Evolutionary conservation across 2,888 invertebrate species (phyloP).

Genomic region (Calameuta idolon): DNA sequence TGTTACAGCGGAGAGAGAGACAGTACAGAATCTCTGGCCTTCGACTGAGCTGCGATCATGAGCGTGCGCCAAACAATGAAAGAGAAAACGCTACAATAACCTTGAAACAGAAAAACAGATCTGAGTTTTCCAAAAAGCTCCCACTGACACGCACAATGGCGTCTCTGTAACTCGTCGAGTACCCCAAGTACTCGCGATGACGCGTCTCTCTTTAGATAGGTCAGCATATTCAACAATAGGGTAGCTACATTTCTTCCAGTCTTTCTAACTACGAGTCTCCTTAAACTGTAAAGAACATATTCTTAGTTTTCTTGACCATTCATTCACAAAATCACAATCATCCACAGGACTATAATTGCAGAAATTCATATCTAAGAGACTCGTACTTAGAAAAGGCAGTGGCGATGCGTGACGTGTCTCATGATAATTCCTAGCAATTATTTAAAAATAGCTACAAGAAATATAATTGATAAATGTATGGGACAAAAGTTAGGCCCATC

Average conservation of each 20-base stretch:
- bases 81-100: slow-evolving; percentile 62
- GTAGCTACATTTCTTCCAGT: slow-evolving; percentile 48
- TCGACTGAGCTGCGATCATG: slow-evolving; percentile 67
- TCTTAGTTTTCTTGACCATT: background rate
- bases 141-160: slow-evolving; percentile 50
- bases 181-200: slow-evolving; percentile 52
- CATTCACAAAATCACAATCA: background rate
- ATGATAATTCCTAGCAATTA: background rate
- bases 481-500: background rate
- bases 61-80: slow-evolving; percentile 66
- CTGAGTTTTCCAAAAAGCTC: slow-evolving; percentile 60
- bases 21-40: slow-evolving; percentile 67
- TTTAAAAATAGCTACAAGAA: background rate
- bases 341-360: background rate
- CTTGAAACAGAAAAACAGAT: slow-evolving; percentile 61
- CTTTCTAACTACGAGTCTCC: slow-evolving; percentile 56
- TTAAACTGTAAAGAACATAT: background rate
- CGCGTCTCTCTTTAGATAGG: slow-evolving; percentile 56
- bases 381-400: slow-evolving; percentile 57
- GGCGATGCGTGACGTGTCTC: slow-evolving; percentile 42
- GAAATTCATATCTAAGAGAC: slow-evolving; percentile 38
- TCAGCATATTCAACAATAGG: slow-evolving; percentile 61
- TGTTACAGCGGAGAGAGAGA: slow-evolving; percentile 69
- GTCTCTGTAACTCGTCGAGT: slow-evolving; percentile 54
- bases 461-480: background rate